These are phyloP conservation scores for Acipenser transmontanus DNA, from an alignment of 2,797 vertebrate species.

Conservation along the genomic window DNA sequence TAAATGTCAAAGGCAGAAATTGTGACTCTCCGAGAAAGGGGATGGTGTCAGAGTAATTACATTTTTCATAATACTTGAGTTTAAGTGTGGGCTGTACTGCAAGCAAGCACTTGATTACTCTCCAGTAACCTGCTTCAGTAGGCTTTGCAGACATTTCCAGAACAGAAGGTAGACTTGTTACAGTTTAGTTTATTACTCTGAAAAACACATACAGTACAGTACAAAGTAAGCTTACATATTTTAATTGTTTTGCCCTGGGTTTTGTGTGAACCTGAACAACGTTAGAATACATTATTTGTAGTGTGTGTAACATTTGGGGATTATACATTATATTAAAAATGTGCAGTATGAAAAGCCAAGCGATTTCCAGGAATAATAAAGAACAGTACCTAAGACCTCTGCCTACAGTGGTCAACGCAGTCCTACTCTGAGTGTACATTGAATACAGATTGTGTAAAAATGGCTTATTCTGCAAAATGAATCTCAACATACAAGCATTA, in stretches of 20 bases:
- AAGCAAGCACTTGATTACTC: neutral
- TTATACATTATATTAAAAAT: no score
- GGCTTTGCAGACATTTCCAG: neutral
- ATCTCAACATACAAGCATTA: no score
- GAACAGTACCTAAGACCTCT: no score
- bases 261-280: no score
- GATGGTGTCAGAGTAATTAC: neutral
- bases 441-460: no score
- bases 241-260: neutral
- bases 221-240: neutral
- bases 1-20: constrained; percentile 32
- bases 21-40: constrained; percentile 17
- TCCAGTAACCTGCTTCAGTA: neutral
- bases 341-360: no score
- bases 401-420: no score
- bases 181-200: neutral
- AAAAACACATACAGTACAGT: neutral
- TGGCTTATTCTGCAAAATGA: no score
- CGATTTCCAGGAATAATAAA: no score
- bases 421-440: no score
- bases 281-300: no score
- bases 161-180: neutral
- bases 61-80: neutral
- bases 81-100: neutral
- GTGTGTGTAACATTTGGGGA: no score